Evolutionary conservation across 2,113 vertebrate genomes (phyloP).

Genomic region (Saiga tatarica): DNA sequence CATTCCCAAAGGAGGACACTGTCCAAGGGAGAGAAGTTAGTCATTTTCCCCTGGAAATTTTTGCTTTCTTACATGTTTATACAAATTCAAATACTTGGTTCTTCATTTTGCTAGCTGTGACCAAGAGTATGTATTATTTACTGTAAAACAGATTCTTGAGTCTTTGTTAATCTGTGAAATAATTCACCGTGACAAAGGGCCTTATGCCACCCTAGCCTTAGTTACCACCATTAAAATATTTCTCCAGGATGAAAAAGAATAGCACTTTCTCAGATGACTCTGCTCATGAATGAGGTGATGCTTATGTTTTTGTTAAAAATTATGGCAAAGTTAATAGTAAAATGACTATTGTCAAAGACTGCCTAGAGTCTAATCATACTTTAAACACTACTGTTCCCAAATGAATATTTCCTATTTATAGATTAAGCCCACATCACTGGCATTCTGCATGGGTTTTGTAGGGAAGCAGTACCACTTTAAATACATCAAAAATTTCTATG

Average conservation of each 20-base stretch:
- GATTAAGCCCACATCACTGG: background rate
- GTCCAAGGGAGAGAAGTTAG: background rate
- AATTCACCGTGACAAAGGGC: background rate
- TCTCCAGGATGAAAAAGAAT: background rate
- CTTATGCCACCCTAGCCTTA: background rate
- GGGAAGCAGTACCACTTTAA: background rate
- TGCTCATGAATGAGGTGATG: background rate
- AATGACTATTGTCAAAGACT: background rate
- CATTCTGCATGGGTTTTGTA: background rate
- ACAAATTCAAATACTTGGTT: background rate
- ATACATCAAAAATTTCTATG: background rate
- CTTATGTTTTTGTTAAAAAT: background rate
- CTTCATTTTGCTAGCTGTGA: background rate
- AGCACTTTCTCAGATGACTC: background rate
- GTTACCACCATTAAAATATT: background rate
- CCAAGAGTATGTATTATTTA: background rate
- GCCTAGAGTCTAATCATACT: background rate
- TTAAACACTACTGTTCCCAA: background rate
- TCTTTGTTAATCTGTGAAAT: constrained; percentile 20
- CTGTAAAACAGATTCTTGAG: background rate
- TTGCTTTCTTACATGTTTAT: background rate
- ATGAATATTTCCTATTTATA: background rate
- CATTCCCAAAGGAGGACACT: background rate
- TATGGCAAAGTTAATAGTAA: background rate
- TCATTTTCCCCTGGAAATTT: background rate